phyloP scores from a whole-genome alignment of 2,797 vertebrate genomes.

The Clarias pachynema region DNA sequence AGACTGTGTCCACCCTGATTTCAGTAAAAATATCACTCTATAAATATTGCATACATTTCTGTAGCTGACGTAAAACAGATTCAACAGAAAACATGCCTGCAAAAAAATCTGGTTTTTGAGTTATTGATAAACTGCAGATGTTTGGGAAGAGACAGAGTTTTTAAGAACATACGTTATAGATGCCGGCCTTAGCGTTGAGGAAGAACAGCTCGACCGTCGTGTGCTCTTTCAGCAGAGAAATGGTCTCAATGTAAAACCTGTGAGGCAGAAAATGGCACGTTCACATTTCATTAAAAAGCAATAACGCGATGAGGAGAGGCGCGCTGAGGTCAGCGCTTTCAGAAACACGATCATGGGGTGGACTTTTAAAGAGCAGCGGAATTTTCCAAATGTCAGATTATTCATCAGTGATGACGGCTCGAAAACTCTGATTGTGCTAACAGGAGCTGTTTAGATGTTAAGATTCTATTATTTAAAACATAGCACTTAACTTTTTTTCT shows the following conservation, averaged over 20 bases:
- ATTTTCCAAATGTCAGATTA: conserved; percentile 8
- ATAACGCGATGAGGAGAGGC: neutral
- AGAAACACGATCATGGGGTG: neutral
- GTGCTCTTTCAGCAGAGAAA: conserved; percentile 93
- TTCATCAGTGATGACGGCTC: neutral
- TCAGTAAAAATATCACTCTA: neutral
- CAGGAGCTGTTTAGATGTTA: neutral
- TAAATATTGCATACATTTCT: neutral
- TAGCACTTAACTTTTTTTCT: neutral
- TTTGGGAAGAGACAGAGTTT: neutral
- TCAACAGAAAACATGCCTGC: neutral
- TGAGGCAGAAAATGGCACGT: conserved; percentile 12
- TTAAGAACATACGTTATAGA: conserved; percentile 85
- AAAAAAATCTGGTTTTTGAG: neutral
- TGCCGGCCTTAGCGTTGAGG: conserved; percentile 92
- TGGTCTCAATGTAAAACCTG: conserved; percentile 96
- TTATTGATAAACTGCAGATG: neutral
- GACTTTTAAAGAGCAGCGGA: neutral
- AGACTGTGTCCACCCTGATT: neutral
- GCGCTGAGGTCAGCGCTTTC: conserved; percentile 8
- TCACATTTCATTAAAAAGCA: conserved; percentile 10
- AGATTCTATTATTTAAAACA: neutral
- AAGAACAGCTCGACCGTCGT: conserved; percentile 96
- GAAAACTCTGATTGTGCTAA: neutral
- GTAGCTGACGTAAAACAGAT: neutral